A percentile compares a stretch with the other conserved stretches of the same genome.
Conservation (phyloP, 1,140 invertebrate genomes). For the Physella acuta region DNA sequence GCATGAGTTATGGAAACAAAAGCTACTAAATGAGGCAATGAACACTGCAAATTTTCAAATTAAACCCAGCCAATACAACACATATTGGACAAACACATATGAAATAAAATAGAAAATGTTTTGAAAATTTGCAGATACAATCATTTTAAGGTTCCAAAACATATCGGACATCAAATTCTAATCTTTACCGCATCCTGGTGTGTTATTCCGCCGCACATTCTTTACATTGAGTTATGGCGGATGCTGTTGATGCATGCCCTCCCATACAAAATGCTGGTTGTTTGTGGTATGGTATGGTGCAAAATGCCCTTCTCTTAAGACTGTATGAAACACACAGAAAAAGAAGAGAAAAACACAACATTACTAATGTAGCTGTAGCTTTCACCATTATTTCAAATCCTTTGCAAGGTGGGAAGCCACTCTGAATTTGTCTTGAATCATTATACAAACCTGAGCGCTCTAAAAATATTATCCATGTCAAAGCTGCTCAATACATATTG, state of each 20-base stretch:
- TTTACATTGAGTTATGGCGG: conserved; percentile 23
- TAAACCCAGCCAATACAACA: too few relatives aligned
- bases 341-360: conserved; percentile 26
- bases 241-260: conserved; percentile 13
- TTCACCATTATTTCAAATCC: conserved; percentile 13
- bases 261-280: conserved; percentile 23
- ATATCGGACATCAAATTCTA: conserved; percentile 6
- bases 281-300: conserved; percentile 24
- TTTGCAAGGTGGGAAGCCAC: too few relatives aligned
- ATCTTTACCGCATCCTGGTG: conserved; percentile 20
- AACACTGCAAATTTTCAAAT: too few relatives aligned
- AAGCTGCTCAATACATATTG: too few relatives aligned
- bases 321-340: conserved; percentile 28
- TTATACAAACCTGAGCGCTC: conserved; percentile 13
- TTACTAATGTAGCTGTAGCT: conserved; percentile 24
- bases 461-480: too few relatives aligned
- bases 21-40: too few relatives aligned
- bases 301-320: conserved; percentile 23
- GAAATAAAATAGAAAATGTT: background rate
- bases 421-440: background rate
- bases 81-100: background rate
- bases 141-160: conserved; percentile 2
- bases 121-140: background rate
- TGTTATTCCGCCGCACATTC: conserved; percentile 22
- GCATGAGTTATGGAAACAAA: too few relatives aligned